phyloP scores from a whole-genome alignment of 2,797 vertebrate genomes.

The Echeneis naucrates region DNA sequence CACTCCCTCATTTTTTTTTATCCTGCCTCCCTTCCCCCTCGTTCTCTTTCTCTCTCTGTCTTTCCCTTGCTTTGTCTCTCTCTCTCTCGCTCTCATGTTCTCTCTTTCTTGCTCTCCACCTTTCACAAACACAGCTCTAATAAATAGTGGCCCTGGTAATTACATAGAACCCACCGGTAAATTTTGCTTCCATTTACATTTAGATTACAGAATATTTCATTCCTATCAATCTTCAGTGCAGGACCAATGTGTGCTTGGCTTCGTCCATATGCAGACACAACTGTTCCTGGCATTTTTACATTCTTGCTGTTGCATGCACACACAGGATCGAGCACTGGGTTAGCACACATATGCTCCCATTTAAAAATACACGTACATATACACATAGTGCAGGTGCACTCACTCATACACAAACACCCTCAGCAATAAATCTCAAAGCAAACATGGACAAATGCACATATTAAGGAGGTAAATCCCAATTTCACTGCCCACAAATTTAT shows the following conservation, averaged over 20 bases:
- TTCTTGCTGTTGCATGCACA: slow-evolving; percentile 37
- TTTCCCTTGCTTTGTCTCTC: background rate
- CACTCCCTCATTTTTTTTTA: slow-evolving; percentile 59
- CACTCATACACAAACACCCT: slow-evolving; percentile 20
- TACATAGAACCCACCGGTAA: slow-evolving; percentile 85
- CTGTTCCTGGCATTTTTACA: slow-evolving; percentile 64
- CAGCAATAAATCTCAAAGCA: slow-evolving; percentile 59
- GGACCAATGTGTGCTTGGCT: slow-evolving; percentile 57
- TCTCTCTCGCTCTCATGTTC: slow-evolving; percentile 45
- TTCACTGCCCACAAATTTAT: slow-evolving; percentile 25
- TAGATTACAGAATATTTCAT: slow-evolving; percentile 89
- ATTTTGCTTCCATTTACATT: slow-evolving; percentile 89
- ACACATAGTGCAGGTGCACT: slow-evolving; percentile 26
- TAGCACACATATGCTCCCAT: slow-evolving; percentile 20
- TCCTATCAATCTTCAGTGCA: slow-evolving; percentile 76
- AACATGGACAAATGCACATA: slow-evolving; percentile 41
- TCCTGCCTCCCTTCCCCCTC: slow-evolving; percentile 9
- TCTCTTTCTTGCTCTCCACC: slow-evolving; percentile 60
- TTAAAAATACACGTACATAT: slow-evolving; percentile 23
- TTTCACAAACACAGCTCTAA: slow-evolving; percentile 83
- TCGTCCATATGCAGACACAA: slow-evolving; percentile 67
- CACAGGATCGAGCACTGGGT: background rate
- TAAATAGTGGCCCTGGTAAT: slow-evolving; percentile 86
- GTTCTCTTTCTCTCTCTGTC: background rate
- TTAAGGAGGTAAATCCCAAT: slow-evolving; percentile 55